phyloP scores from a whole-genome alignment of 2,888 invertebrate genomes.

The Pyrgus malvae region DNA sequence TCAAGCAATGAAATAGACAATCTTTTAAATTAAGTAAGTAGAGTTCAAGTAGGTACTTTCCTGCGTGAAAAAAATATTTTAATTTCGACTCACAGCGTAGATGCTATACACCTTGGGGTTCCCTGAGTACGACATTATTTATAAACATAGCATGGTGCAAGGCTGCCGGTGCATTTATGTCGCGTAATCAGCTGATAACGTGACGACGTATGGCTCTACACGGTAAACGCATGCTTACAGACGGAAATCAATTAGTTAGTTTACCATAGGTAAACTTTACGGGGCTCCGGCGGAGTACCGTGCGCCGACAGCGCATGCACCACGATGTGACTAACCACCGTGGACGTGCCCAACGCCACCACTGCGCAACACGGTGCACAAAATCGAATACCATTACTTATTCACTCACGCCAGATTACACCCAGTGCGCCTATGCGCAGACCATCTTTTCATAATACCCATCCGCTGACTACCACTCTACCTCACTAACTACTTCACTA shows the following conservation, averaged over 20 bases:
- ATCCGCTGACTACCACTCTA: too few relatives aligned
- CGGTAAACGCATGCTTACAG: constrained; percentile 68
- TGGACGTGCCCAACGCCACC: constrained; percentile 41
- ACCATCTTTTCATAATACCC: constrained; percentile 49
- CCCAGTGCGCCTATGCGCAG: constrained; percentile 73
- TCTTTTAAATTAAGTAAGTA: constrained; percentile 1
- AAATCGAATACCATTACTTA: constrained; percentile 74
- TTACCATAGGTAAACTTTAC: constrained; percentile 28
- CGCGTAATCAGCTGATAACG: constrained; percentile 77
- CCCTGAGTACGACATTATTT: constrained; percentile 41
- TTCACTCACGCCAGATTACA: constrained; percentile 74
- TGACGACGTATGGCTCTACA: constrained; percentile 47
- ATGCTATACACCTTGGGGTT: background rate
- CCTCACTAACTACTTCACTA: constrained; percentile 39
- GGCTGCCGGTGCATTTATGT: constrained; percentile 50
- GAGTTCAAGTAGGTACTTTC: constrained; percentile 1
- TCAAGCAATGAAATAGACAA: constrained; percentile 9
- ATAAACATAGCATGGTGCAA: constrained; percentile 53
- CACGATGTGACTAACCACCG: constrained; percentile 33
- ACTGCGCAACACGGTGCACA: constrained; percentile 71
- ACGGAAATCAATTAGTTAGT: constrained; percentile 64
- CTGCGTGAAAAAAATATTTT: background rate
- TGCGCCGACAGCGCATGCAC: constrained; percentile 29
- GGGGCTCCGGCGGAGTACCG: constrained; percentile 25
- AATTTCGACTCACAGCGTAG: constrained; percentile 1